Base-by-base conservation (phyloP, 2,888 invertebrate genomes). In the Athrips mouffetella region DNA sequence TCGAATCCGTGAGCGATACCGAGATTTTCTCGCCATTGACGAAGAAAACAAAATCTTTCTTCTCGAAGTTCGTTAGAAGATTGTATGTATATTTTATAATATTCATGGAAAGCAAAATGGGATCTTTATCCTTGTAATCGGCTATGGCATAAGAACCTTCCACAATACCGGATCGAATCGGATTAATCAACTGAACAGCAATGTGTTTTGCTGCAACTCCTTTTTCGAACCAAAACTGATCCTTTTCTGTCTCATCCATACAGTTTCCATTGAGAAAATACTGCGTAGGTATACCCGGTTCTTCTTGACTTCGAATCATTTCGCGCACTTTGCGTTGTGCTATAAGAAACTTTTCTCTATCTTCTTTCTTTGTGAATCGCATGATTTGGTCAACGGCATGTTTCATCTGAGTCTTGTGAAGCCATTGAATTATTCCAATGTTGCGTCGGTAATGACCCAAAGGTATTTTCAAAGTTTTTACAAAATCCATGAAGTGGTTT, bases 71-170 rank as follows among this genome's bases (percentile, higher is more conserved):
- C 5, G 63, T 67, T 0, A 76, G 46, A 20, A 76, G 59, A 48
- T 73, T 70, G 47, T 57, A 67, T 1, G 63, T 70, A 46, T 76
- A 76, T 51, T 60, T 67, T 8, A 70, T 50, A 10, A 76, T 67
- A 16, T 70, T 68, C 4, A 65, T 53, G 0, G 70, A 65, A 8
- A 69, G 21, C 8, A 67, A 37, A 16, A 63, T 20, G 0, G 65
- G 47, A 20, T 63, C 60, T 6, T 64, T 58, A 25, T 54, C 51
- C 3, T 59, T 42, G 5, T 48, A 25, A 27, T 63, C 61, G 44
- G 53, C 55, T 4, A 58, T 50, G 1, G 44, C 45, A 30, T 49
- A 52, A 4, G 62, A 58, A 10, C 62, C 59, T 6, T 35, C 23
- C 2, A 61, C 15, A 1, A 44, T 6, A 2, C 51, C 51, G 8